Percentiles rank a stretch among this genome's conserved stretches.
Evolutionary conservation across 2,797 vertebrate species (phyloP).

Genomic region (Todus mexicanus): DNA sequence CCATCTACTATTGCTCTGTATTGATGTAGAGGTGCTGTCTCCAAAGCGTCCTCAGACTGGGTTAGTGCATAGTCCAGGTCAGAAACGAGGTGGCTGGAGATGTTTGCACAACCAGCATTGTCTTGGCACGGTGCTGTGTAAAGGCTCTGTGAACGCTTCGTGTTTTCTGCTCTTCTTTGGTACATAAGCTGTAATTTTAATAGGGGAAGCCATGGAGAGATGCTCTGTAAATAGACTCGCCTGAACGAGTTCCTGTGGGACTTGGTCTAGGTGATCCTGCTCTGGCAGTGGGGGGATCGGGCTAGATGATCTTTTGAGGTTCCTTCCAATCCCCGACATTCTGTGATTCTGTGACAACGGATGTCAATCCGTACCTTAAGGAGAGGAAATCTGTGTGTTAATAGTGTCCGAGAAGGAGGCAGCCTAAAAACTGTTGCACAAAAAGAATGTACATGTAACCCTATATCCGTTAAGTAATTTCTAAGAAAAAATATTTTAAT

Average conservation of each 20-base stretch:
- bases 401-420: background rate
- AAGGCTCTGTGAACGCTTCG: background rate
- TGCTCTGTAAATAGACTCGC: background rate
- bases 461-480: background rate
- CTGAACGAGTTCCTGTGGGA: too few species aligned
- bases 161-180: background rate
- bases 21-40: background rate
- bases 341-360: too few species aligned
- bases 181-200: background rate
- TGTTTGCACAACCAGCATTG: background rate
- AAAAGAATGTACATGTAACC: background rate
- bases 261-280: too few species aligned
- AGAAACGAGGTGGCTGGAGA: background rate
- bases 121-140: background rate
- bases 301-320: too few species aligned
- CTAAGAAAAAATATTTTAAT: background rate
- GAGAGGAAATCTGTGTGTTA: background rate
- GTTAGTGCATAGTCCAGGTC: background rate
- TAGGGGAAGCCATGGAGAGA: background rate
- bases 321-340: too few species aligned
- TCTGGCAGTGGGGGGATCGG: too few species aligned
- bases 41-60: rapidly evolving
- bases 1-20: rapidly evolving
- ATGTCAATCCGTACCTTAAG: background rate
- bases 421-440: background rate